phyloP scores from a whole-genome alignment of 2,797 vertebrate species.

The Gadopsis bispinosus region DNA sequence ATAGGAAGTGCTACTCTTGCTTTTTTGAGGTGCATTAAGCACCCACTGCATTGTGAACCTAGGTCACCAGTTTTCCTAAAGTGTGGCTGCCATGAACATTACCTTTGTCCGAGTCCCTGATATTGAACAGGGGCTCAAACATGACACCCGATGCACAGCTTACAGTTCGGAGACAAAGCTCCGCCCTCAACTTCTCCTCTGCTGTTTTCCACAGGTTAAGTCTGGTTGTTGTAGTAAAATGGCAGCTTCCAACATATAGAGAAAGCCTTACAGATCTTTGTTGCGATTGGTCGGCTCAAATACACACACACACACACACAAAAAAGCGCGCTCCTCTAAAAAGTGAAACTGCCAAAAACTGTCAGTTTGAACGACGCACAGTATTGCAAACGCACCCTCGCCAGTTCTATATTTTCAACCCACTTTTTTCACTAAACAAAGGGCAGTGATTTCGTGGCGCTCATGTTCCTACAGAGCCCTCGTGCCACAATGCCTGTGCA shows the following conservation, averaged over 20 bases:
- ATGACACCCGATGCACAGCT: constrained; percentile 9
- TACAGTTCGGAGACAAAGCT: constrained; percentile 18
- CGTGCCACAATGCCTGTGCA: not conserved
- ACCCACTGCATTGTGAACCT: not conserved
- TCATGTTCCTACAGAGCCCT: constrained; percentile 18
- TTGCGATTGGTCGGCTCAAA: constrained; percentile 39
- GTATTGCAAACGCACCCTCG: constrained; percentile 2
- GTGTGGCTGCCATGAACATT: not conserved
- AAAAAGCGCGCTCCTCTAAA: constrained; percentile 13
- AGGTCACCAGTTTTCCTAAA: constrained; percentile 2
- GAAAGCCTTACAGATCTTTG: constrained; percentile 26
- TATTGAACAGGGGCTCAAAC: constrained; percentile 30
- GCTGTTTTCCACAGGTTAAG: constrained; percentile 20
- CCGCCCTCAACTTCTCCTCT: constrained; percentile 7
- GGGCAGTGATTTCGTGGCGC: constrained; percentile 12
- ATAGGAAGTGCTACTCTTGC: not conserved
- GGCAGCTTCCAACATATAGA: constrained; percentile 34
- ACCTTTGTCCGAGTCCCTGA: not conserved
- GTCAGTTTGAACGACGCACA: constrained; percentile 21
- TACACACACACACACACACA: constrained; percentile 2
- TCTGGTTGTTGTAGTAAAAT: constrained; percentile 24
- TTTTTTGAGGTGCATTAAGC: not conserved
- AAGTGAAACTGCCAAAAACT: constrained; percentile 35
- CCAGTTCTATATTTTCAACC: not conserved
- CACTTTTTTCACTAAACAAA: not conserved